Evolutionary conservation across 92 coral and sea anemone species (phyloP).

Genomic region (Epizoanthus rinbou): DNA sequence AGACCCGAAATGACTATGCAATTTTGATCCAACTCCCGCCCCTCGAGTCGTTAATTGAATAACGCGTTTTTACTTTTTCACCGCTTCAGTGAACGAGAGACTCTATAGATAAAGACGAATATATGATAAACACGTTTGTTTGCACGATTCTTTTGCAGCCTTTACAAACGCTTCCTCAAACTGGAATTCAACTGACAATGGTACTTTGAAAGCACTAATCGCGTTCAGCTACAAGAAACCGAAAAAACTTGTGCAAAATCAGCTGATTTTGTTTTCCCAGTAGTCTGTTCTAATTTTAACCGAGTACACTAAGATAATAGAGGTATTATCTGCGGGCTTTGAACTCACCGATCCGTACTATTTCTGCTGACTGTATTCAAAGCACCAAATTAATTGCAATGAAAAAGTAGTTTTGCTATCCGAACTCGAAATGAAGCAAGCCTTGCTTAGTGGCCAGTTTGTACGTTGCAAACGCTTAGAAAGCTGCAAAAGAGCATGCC

Average conservation of each 20-base stretch:
- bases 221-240: neutral
- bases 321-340: slow-evolving; percentile 16
- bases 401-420: slow-evolving; percentile 36
- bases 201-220: neutral
- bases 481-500: neutral
- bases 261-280: neutral
- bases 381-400: neutral
- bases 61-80: slow-evolving; percentile 38
- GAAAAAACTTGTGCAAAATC: neutral
- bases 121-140: neutral
- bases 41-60: slow-evolving; percentile 10
- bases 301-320: neutral
- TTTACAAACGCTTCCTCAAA: neutral
- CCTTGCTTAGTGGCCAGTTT: neutral
- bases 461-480: neutral
- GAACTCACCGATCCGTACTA: slow-evolving; percentile 44
- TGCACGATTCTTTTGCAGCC: slow-evolving; percentile 26
- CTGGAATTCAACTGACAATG: neutral
- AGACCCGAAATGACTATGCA: slow-evolving; percentile 19
- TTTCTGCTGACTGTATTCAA: slow-evolving; percentile 34
- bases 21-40: slow-evolving; percentile 30
- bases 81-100: slow-evolving; percentile 26
- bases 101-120: neutral
- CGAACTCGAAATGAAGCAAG: neutral
- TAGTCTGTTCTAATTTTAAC: neutral